phyloP scores from a whole-genome alignment of 2,797 vertebrate genomes.

The Gymnothorax javanicus region DNA sequence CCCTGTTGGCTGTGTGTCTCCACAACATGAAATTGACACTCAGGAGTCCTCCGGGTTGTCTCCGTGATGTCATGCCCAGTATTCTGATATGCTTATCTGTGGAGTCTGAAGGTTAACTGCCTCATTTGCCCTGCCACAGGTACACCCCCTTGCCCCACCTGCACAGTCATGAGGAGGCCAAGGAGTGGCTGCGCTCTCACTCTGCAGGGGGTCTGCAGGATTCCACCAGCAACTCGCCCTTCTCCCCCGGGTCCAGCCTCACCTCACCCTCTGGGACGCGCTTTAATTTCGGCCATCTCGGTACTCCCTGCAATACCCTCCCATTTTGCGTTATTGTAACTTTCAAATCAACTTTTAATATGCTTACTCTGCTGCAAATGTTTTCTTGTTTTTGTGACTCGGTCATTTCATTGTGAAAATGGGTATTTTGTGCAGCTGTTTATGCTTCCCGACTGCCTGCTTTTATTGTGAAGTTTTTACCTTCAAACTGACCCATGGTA shows the following conservation, averaged over 20 bases:
- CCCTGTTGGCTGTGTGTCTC: neutral
- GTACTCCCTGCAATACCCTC: constrained; percentile 59
- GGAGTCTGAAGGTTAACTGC: neutral
- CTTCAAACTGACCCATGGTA: neutral
- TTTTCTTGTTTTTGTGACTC: no score
- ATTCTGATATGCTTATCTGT: neutral
- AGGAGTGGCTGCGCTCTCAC: constrained; percentile 96
- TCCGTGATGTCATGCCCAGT: neutral
- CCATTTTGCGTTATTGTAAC: no score
- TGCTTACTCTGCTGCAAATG: no score
- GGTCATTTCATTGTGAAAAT: no score
- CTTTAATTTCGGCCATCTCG: constrained; percentile 93
- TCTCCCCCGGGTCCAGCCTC: constrained; percentile 91
- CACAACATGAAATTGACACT: no score
- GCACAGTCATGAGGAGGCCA: constrained; percentile 87
- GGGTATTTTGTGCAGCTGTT: no score
- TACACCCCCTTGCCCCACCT: constrained; percentile 89
- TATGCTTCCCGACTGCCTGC: neutral
- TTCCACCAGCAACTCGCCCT: constrained; percentile 86
- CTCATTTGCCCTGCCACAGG: constrained; percentile 64
- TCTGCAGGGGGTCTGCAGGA: constrained; percentile 94
- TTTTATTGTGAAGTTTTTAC: neutral
- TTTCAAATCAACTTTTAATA: no score
- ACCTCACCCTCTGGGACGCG: constrained; percentile 92
- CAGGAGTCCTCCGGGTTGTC: no score